Evolutionary conservation across 2,888 invertebrate genomes (phyloP), one percentile per base, ranked within the genome.

Genomic region (Electrophaes corylata): DNA sequence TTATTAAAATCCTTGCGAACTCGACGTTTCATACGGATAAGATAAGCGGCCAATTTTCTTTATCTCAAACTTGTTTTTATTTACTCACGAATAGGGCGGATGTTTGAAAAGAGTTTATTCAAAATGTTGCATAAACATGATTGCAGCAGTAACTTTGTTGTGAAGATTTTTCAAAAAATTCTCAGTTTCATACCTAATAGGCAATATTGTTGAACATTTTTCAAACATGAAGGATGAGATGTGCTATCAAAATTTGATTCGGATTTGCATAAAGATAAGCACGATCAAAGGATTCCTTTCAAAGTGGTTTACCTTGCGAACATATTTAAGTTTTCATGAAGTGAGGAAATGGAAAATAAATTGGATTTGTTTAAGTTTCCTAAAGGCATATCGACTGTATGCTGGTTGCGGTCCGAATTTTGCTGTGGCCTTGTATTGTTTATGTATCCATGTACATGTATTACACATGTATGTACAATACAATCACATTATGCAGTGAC

Each of bases 291-390:
- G 86, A 90, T 89, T 84, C 85, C 88, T 86, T 78, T 84, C 81
- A 88, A 84, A 88, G 88, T 89, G 91, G 88, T 88, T 86, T 88
- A 91, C 88, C 89, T 88, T 80, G 84, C 80, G 80, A 89, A 79
- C 88, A 88, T 88, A 88, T 91, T 91, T 91, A 91, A 91, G 88
- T 90, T 91, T 89, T 88, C 89, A 90, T 86, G 87, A 87, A 88
- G 87, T 91, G 86, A 78, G 90, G 86, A 88, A 91, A 91, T 91
- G 89, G 91, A 84, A 91, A 88, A 91, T 91, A 91, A 91, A 91
- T 91, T 91, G 85, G 81, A 88, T 91, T 88, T 86, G 84, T 85
- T 85, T 85, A 85, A 88, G 80, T 89, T 88, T 89, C 90, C 88
- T 87, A 86, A 82, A 49, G 31, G 49, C 73, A 86, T 81, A 79